Evolutionary conservation across 2,797 vertebrate species (phyloP).

Genomic region (Trematomus bernacchii): DNA sequence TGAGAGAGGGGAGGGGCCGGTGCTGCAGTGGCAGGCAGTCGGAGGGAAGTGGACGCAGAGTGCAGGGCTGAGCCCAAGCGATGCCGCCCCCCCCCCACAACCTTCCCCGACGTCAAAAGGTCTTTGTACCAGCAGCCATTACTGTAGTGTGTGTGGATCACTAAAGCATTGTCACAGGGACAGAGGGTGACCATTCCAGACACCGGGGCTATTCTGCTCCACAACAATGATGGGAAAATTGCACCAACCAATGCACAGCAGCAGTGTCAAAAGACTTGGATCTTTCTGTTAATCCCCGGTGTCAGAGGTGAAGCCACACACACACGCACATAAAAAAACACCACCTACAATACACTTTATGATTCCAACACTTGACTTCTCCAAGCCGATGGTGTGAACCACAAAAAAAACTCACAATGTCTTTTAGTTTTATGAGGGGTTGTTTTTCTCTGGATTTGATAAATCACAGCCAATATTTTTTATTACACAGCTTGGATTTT

Average conservation of each 20-base stretch:
- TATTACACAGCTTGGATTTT: slow-evolving; percentile 50
- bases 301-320: slow-evolving; percentile 58
- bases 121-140: slow-evolving; percentile 76
- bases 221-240: slow-evolving; percentile 74
- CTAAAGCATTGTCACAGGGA: slow-evolving; percentile 78
- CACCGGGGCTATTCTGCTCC: slow-evolving; percentile 64
- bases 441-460: slow-evolving; percentile 50
- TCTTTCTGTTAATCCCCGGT: slow-evolving; percentile 49
- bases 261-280: slow-evolving; percentile 47
- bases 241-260: slow-evolving; percentile 45
- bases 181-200: slow-evolving; percentile 69
- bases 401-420: slow-evolving; percentile 48
- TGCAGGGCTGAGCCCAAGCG: slow-evolving; percentile 42
- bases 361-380: slow-evolving; percentile 28
- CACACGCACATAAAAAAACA: slow-evolving; percentile 17
- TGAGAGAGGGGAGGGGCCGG: slow-evolving; percentile 49
- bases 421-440: slow-evolving; percentile 26
- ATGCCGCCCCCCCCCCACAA: slow-evolving; percentile 3
- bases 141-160: slow-evolving; percentile 75
- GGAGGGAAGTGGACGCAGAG: slow-evolving; percentile 60
- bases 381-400: slow-evolving; percentile 36
- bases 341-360: slow-evolving; percentile 23
- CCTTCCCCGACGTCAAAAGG: slow-evolving; percentile 69
- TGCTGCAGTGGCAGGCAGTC: slow-evolving; percentile 65
- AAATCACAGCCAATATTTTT: slow-evolving; percentile 62